phyloP scores from a whole-genome alignment of 2,113 vertebrate species.

The Cryptotis parvus region DNA sequence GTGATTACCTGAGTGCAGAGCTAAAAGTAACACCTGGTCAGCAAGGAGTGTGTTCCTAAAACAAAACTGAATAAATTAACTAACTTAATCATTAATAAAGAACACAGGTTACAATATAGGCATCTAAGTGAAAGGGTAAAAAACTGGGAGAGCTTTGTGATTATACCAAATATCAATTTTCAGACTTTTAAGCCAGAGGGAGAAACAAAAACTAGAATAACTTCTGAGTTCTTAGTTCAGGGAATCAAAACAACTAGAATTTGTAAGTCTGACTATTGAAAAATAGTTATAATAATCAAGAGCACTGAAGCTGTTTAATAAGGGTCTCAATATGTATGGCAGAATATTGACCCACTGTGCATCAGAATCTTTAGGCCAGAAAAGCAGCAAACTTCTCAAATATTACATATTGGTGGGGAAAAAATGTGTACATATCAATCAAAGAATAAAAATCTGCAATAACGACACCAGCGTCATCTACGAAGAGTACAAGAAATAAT shows the following conservation, averaged over 20 bases:
- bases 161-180: too few species aligned
- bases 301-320: neutral
- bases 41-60: too few species aligned
- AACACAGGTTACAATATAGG: too few species aligned
- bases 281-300: neutral
- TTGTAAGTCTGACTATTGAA: neutral
- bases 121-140: too few species aligned
- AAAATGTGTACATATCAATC: neutral
- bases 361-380: neutral
- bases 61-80: too few species aligned
- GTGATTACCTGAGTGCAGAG: too few species aligned
- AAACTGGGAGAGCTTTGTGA: too few species aligned
- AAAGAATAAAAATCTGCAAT: neutral
- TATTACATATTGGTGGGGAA: neutral
- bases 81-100: too few species aligned
- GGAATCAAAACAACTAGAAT: neutral
- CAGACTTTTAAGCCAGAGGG: too few species aligned
- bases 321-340: neutral
- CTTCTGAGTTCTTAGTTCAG: neutral
- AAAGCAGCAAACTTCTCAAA: neutral
- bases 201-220: too few species aligned
- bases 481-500: neutral
- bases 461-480: neutral
- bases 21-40: too few species aligned
- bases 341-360: neutral